phyloP scores from a whole-genome alignment of 2,888 invertebrate genomes.

The Rhynchonema sp. region DNA sequence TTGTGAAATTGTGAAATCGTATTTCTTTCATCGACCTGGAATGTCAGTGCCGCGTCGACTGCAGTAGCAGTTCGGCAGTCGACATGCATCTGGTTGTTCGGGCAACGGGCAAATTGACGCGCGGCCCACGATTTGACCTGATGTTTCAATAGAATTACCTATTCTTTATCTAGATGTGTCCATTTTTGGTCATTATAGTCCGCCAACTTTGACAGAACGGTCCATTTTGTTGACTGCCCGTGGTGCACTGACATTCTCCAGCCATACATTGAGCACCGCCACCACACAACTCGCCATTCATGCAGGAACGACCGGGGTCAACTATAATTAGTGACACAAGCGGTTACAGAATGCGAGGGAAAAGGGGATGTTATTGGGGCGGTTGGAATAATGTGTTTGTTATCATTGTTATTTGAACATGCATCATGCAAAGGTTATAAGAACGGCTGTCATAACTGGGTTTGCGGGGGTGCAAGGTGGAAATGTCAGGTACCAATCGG shows the following conservation, averaged over 20 bases:
- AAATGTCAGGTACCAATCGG: too few species aligned
- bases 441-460: too few species aligned
- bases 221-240: not conserved
- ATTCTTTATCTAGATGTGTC: not conserved
- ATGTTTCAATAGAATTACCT: not conserved
- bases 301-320: constrained; percentile 6
- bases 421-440: too few species aligned
- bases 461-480: too few species aligned
- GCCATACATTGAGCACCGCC: constrained; percentile 2
- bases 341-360: too few species aligned
- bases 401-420: too few species aligned
- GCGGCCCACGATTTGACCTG: not conserved
- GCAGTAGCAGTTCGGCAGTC: constrained; percentile 21
- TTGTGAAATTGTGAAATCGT: too few species aligned
- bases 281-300: constrained; percentile 8
- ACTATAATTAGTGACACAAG: too few species aligned
- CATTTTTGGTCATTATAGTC: not conserved
- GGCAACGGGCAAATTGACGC: constrained; percentile 11
- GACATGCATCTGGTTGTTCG: constrained; percentile 14
- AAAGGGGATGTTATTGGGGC: too few species aligned
- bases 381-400: too few species aligned
- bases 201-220: not conserved
- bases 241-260: constrained; percentile 4
- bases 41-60: constrained; percentile 11
- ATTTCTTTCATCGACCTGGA: too few species aligned